These are phyloP conservation scores for Lithophane ornitopus DNA, from an alignment of 2,888 invertebrate species.

Conservation along the genomic window DNA sequence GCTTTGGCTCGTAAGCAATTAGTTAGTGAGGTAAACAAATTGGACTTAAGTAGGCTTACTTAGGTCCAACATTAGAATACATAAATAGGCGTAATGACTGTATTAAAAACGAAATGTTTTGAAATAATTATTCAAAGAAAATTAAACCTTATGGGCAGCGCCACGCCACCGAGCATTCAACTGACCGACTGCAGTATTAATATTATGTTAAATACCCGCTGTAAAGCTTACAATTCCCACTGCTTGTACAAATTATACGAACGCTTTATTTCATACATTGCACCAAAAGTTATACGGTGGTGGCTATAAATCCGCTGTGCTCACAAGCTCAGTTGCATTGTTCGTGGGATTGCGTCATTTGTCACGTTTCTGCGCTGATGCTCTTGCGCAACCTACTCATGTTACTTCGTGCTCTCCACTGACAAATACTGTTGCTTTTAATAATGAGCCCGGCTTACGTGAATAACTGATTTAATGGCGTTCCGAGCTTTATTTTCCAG, in stretches of 20 bases:
- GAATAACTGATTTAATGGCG: constrained; percentile 72
- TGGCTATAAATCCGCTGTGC: constrained; percentile 73
- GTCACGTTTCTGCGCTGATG: constrained; percentile 81
- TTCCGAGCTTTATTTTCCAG: constrained; percentile 65
- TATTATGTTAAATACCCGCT: neutral
- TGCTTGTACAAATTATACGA: constrained; percentile 4
- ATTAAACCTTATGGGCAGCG: neutral
- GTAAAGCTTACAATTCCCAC: neutral
- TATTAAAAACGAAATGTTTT: constrained; percentile 2
- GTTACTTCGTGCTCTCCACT: constrained; percentile 79
- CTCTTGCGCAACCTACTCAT: constrained; percentile 80
- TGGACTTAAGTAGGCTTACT: constrained; percentile 26
- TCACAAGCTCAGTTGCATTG: constrained; percentile 82
- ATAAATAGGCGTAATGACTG: constrained; percentile 13
- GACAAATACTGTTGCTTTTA: constrained; percentile 79
- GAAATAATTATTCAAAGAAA: constrained; percentile 1
- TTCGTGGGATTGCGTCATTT: constrained; percentile 85
- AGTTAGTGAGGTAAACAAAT: constrained; percentile 42
- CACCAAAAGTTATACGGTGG: constrained; percentile 67
- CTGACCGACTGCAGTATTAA: neutral
- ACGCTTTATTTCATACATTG: constrained; percentile 66
- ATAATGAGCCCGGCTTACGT: constrained; percentile 77
- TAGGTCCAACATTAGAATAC: constrained; percentile 15
- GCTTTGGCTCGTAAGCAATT: constrained; percentile 38
- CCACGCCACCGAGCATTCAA: neutral